These are phyloP conservation scores for Paracyprichromis sp. DNA, from an alignment of 2,113 vertebrate species.

Conservation along the genomic window DNA sequence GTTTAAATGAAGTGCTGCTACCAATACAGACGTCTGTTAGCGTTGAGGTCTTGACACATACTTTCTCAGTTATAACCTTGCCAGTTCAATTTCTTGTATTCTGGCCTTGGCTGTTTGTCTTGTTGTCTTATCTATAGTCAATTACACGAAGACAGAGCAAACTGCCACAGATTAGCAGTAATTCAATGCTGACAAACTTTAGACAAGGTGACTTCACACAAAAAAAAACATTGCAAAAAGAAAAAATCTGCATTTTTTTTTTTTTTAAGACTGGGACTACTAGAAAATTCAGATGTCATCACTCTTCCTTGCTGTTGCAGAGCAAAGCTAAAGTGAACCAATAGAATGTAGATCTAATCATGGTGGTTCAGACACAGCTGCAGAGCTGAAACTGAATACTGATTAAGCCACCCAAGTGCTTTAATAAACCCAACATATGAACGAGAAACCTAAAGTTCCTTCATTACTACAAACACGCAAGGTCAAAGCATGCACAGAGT, in stretches of 20 bases:
- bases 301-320: background rate
- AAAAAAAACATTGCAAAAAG: background rate
- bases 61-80: background rate
- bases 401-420: background rate
- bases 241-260: background rate
- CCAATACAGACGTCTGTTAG: background rate
- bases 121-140: background rate
- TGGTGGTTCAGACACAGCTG: background rate
- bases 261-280: background rate
- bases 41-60: background rate
- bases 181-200: background rate
- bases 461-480: background rate
- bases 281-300: background rate
- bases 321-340: background rate
- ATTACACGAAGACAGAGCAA: background rate
- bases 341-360: background rate
- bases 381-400: constrained; percentile 2
- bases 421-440: constrained; percentile 32
- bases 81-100: background rate
- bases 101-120: background rate
- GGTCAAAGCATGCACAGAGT: background rate
- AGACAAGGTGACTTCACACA: background rate
- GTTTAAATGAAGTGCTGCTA: background rate
- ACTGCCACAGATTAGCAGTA: background rate
- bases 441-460: background rate